Conservation (phyloP, 2,888 invertebrate species). For the Andrena hattorfiana region DNA sequence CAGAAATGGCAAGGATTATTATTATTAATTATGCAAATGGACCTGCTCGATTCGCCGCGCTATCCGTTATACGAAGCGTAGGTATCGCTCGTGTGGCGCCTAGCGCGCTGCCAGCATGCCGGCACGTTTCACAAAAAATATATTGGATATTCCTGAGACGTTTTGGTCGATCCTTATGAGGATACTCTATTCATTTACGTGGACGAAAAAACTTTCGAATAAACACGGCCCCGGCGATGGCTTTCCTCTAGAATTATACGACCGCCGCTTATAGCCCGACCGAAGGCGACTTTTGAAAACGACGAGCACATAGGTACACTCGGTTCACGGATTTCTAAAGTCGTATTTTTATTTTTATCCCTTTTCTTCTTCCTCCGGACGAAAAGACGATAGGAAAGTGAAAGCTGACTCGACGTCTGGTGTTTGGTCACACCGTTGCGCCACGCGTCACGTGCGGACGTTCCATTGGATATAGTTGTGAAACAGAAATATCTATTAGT, state of each 20-base stretch:
- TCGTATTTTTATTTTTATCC: background rate
- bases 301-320: background rate
- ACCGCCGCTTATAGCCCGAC: too few relatives aligned
- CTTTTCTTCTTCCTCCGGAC: background rate
- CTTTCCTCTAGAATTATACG: too few relatives aligned
- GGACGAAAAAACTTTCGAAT: too few relatives aligned
- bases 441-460: slow-evolving; percentile 3
- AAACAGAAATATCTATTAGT: slow-evolving; percentile 10
- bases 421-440: background rate
- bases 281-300: too few relatives aligned
- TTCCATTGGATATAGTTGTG: background rate
- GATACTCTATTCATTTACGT: too few relatives aligned
- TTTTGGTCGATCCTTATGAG: background rate
- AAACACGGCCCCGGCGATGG: too few relatives aligned
- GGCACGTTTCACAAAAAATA: slow-evolving; percentile 2
- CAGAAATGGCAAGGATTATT: slow-evolving; percentile 54
- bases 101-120: background rate
- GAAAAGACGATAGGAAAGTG: background rate
- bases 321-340: background rate
- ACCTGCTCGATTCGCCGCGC: slow-evolving; percentile 46
- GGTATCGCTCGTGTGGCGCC: slow-evolving; percentile 22
- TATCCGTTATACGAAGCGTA: slow-evolving; percentile 34
- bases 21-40: slow-evolving; percentile 65
- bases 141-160: background rate
- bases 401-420: background rate